Conservation (phyloP, 2,113 vertebrate species). For the Hemiprocne comata region DNA sequence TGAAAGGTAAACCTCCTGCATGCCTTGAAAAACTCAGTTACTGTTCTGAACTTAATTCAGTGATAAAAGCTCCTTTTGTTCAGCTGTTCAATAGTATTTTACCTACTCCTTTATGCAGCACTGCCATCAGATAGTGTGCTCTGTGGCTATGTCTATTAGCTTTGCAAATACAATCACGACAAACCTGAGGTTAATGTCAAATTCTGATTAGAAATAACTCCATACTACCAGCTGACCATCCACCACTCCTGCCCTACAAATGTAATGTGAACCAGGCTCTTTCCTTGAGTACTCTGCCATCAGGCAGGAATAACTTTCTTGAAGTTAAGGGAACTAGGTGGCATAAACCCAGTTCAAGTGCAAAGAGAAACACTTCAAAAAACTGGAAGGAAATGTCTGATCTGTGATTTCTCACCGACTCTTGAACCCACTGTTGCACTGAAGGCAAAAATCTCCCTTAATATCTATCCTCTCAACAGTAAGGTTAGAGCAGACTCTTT, state of each 20-base stretch:
- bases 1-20: not conserved
- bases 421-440: not conserved
- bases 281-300: not conserved
- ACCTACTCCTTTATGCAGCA: not conserved
- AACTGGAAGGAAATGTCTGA: not conserved
- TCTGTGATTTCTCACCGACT: not conserved
- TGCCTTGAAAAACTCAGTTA: slow-evolving; percentile 35
- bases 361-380: not conserved
- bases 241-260: not conserved
- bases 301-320: not conserved
- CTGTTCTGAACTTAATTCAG: slow-evolving; percentile 37
- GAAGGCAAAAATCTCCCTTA: not conserved
- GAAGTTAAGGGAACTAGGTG: not conserved
- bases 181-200: not conserved
- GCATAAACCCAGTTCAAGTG: not conserved
- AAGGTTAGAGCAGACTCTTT: not conserved
- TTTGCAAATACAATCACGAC: not conserved
- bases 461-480: not conserved
- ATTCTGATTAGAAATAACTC: not conserved
- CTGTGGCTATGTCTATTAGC: not conserved
- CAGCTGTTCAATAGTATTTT: not conserved
- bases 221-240: not conserved
- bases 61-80: slow-evolving; percentile 5
- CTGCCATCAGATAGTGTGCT: not conserved
- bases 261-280: not conserved